phyloP scores from a whole-genome alignment of 2,888 invertebrate genomes.

The Callyntrura sp. region DNA sequence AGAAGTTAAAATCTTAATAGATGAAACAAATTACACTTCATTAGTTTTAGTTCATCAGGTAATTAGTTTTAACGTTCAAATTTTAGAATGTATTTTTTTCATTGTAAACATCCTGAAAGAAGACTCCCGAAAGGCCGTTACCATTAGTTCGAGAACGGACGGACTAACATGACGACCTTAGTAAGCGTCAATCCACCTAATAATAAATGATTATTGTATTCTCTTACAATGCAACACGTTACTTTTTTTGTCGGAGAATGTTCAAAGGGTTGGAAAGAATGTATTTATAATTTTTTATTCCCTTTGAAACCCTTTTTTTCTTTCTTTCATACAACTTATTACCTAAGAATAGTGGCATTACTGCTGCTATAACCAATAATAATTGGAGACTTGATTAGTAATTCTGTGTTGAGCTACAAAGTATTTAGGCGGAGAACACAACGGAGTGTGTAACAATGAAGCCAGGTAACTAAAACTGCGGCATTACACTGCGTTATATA shows the following conservation, averaged over 20 bases:
- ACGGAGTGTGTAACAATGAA: constrained; percentile 1
- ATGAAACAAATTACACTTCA: no score
- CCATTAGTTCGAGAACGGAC: no score
- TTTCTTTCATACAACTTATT: constrained; percentile 33
- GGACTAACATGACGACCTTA: no score
- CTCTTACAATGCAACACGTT: constrained; percentile 53
- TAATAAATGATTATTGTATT: constrained; percentile 10
- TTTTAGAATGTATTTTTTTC: neutral
- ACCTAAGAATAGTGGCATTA: constrained; percentile 20
- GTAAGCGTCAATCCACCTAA: no score
- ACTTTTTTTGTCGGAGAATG: constrained; percentile 73
- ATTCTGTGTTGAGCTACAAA: constrained; percentile 69
- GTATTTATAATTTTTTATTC: constrained; percentile 74
- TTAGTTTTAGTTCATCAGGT: no score
- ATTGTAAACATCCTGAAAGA: no score
- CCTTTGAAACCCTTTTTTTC: constrained; percentile 33
- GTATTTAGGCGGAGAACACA: constrained; percentile 49
- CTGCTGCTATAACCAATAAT: constrained; percentile 70
- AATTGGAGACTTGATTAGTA: constrained; percentile 76
- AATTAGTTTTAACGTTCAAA: no score
- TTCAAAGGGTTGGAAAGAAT: constrained; percentile 74
- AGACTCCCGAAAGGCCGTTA: no score
- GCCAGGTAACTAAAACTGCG: constrained; percentile 29
- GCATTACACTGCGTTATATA: neutral
- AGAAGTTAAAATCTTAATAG: no score